phyloP scores from a whole-genome alignment of 2,888 invertebrate species.

The Phaedon cochleariae region DNA sequence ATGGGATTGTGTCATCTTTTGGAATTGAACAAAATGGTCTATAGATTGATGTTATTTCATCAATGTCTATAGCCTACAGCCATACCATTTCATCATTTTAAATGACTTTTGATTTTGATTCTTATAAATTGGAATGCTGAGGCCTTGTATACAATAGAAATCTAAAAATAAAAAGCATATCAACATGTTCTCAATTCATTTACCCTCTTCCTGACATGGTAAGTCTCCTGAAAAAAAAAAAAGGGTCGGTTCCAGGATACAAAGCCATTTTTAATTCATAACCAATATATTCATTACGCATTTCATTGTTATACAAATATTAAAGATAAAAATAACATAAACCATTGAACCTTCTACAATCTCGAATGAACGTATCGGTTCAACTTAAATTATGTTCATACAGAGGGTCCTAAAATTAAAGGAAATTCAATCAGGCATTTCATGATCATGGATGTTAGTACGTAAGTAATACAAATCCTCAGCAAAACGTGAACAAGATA shows the following conservation, averaged over 20 bases:
- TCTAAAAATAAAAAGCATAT: conserved; percentile 55
- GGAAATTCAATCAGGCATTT: too few species aligned
- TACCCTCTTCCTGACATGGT: neutral
- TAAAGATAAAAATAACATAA: conserved; percentile 36
- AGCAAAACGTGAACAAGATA: too few species aligned
- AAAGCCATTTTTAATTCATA: conserved; percentile 19
- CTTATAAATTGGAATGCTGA: conserved; percentile 56
- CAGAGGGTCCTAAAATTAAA: neutral
- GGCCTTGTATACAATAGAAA: conserved; percentile 57
- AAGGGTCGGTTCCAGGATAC: conserved; percentile 27
- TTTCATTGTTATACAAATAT: conserved; percentile 37
- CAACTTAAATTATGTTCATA: conserved; percentile 32
- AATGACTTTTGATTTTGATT: conserved; percentile 41
- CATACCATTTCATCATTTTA: too few species aligned
- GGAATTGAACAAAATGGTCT: neutral
- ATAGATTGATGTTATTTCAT: neutral
- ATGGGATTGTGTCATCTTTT: too few species aligned
- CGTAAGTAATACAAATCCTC: too few species aligned
- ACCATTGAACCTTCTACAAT: conserved; percentile 24
- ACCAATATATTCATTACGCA: conserved; percentile 35
- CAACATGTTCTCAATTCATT: conserved; percentile 39
- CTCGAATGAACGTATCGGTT: too few species aligned
- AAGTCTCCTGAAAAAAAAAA: neutral
- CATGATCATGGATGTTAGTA: too few species aligned
- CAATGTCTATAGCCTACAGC: too few species aligned